Evolutionary conservation across 1,140 invertebrate species (phyloP).

Genomic region (Drosophila triauraria): DNA sequence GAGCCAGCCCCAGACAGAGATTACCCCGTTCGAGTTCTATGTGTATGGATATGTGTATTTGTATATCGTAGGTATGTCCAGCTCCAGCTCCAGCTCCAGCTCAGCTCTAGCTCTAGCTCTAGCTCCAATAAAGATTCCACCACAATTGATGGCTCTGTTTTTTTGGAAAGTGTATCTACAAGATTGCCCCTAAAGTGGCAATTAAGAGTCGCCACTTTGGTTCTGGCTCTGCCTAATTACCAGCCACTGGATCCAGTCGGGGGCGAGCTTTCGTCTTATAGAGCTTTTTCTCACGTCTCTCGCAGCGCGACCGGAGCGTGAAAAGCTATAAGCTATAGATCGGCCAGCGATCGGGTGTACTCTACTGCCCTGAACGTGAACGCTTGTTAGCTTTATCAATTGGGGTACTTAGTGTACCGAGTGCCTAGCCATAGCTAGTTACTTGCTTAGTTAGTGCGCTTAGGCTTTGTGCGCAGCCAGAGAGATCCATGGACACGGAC

Average conservation of each 20-base stretch:
- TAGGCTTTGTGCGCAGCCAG: conserved; percentile 1
- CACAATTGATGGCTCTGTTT: neutral
- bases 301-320: conserved; percentile 15
- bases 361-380: conserved; percentile 1
- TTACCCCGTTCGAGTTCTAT: conserved; percentile 31
- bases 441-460: conserved; percentile 33
- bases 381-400: conserved; percentile 52
- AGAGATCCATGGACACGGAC: conserved; percentile 30
- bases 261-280: conserved; percentile 2
- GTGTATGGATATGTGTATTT: conserved; percentile 46
- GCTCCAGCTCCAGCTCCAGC: conserved; percentile 19
- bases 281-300: conserved; percentile 9
- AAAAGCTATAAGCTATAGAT: conserved; percentile 28
- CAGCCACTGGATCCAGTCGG: conserved; percentile 7
- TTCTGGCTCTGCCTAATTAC: conserved; percentile 12
- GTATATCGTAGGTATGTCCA: conserved; percentile 31
- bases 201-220: neutral
- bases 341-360: neutral
- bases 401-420: conserved; percentile 8
- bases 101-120: neutral
- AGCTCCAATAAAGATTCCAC: conserved; percentile 47
- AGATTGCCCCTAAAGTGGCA: neutral
- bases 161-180: neutral
- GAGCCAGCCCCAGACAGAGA: conserved; percentile 3
- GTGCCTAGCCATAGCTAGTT: conserved; percentile 9